phyloP scores from a whole-genome alignment of 2,113 vertebrate species.

The Capreolus pygargus region DNA sequence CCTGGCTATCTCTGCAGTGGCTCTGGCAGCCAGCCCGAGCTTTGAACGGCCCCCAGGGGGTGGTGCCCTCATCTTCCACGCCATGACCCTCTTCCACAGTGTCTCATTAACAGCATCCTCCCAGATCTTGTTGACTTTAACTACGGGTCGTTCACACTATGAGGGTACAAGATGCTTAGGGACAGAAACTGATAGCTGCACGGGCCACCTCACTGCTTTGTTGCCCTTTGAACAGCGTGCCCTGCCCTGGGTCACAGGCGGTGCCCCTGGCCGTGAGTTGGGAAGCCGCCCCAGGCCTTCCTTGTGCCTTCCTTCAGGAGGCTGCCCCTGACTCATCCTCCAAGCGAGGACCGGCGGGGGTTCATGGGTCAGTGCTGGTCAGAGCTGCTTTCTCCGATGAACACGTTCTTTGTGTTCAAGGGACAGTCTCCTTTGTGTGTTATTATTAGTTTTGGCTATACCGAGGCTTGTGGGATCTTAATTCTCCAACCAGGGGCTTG shows the following conservation, averaged over 20 bases:
- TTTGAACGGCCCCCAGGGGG: neutral
- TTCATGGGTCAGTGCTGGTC: fast-evolving
- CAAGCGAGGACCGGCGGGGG: fast-evolving
- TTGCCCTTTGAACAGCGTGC: fast-evolving
- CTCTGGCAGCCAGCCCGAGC: neutral
- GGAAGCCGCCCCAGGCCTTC: neutral
- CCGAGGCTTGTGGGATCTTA: neutral
- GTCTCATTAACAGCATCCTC: neutral
- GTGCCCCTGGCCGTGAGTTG: neutral
- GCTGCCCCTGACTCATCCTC: neutral
- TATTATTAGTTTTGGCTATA: neutral
- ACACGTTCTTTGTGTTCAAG: neutral
- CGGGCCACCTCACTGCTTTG: neutral
- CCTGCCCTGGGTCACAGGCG: neutral
- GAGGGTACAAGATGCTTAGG: too few relatives aligned
- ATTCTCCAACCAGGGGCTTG: neutral
- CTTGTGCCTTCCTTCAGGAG: neutral
- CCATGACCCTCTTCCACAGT: neutral
- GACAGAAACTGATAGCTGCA: neutral
- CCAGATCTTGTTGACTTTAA: neutral
- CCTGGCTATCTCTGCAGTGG: neutral
- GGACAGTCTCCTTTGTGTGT: neutral
- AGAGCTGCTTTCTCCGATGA: too few relatives aligned
- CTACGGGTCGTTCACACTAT: neutral
- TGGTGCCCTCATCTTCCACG: fast-evolving